Evolutionary conservation across 1,140 invertebrate genomes (phyloP), one percentile per base, ranked within the genome.

Genomic region (Eupristina koningsbergeri): DNA sequence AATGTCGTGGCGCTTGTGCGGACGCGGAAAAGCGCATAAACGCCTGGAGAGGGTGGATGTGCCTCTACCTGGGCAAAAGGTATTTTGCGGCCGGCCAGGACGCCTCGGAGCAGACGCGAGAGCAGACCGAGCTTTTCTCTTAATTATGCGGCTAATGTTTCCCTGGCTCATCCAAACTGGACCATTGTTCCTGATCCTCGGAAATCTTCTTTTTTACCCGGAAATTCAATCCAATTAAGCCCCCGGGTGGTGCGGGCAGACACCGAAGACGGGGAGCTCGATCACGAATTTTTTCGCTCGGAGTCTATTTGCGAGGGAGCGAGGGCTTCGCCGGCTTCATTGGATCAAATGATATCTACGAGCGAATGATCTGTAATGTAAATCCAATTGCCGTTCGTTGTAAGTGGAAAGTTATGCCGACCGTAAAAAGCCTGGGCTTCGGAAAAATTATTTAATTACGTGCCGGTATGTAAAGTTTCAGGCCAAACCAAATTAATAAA

Each of bases 131-230:
- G 67, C 29, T 34, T 45, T 41, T 73, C 47, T 80, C 53, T 69
- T 80, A 80, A 80, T 80, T 80, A 80, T 80, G 50, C 47, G 50
- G 67, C 71, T 80, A 58, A 73, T 80, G 34, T 80, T 80, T 53
- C 64, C 36, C 58, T 41, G 53, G 53, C 36, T 41, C n/a, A 77
- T 58, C 45, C 50, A 26, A 39, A 31, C 31, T 17, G 71, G 71
- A 17, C n/a, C 71, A 74, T 74, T 74, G 71, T 74, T 74, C 15
- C 39, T 47, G 41, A 47, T n/a, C n/a, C n/a, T n/a, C n/a, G n/a
- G n/a, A n/a, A n/a, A n/a, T n/a, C 41, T 45, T 74, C 61, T 31
- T 47, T 71, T 41, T 71, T 47, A 13, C 11, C 41, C 47, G 39
- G n/a, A 47, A 74, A 74, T 74, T 74, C 71, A 45, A 74, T 74